phyloP scores from a whole-genome alignment of 2,113 vertebrate genomes.

The Pterocles gutturalis region DNA sequence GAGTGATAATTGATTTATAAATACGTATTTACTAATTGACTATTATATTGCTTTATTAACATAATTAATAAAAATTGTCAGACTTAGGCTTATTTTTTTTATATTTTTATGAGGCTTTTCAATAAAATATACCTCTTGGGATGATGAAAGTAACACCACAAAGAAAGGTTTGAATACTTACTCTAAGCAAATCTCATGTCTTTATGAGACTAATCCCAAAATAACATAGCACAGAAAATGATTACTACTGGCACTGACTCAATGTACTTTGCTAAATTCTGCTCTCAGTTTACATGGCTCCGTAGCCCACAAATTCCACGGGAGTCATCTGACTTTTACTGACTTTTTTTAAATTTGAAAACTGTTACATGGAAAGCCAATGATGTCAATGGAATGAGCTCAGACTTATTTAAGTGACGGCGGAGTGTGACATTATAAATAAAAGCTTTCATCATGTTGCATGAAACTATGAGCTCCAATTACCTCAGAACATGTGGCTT shows the following conservation, averaged over 20 bases:
- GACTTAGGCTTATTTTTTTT: background rate
- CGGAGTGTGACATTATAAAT: background rate
- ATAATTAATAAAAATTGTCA: background rate
- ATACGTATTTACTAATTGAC: background rate
- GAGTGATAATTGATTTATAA: background rate
- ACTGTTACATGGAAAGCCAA: background rate
- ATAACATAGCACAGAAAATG: background rate
- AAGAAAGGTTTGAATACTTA: background rate
- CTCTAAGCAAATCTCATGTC: background rate
- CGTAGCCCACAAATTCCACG: background rate
- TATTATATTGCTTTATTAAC: background rate
- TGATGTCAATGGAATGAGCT: background rate
- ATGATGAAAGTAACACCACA: background rate
- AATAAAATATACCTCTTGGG: background rate
- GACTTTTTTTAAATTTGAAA: background rate
- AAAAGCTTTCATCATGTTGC: slow-evolving; percentile 7
- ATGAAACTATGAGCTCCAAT: background rate
- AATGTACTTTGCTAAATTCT: background rate
- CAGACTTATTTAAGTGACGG: slow-evolving; percentile 11
- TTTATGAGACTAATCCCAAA: background rate
- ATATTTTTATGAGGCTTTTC: background rate
- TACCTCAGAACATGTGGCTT: background rate
- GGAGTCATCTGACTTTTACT: background rate
- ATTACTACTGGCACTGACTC: background rate
- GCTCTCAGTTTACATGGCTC: background rate